phyloP scores from a whole-genome alignment of 2,113 vertebrate genomes.

The Cygnus buccinator region DNA sequence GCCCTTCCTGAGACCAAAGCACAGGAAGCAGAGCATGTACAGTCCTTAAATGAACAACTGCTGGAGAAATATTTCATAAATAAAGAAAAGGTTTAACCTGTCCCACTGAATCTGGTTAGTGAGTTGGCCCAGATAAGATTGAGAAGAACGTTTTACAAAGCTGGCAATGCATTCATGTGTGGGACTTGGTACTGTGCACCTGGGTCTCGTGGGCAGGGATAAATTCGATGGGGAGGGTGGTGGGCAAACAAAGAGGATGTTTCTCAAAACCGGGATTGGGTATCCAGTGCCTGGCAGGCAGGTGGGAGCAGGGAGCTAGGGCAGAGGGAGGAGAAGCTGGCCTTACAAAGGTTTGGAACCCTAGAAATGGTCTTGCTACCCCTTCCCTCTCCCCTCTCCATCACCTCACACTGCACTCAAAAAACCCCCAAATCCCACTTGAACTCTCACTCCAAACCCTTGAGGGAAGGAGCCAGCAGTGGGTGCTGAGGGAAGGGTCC shows the following conservation, averaged over 20 bases:
- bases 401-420: background rate
- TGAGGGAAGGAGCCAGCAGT: background rate
- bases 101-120: accelerated
- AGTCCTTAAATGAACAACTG: background rate
- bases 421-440: background rate
- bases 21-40: background rate
- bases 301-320: background rate
- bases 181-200: background rate
- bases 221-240: background rate
- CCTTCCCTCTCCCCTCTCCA: background rate
- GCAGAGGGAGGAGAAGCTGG: background rate
- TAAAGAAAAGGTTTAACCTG: conserved; percentile 26
- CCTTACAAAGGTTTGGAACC: accelerated
- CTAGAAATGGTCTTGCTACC: background rate
- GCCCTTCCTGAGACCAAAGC: background rate
- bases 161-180: background rate
- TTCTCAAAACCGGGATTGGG: background rate
- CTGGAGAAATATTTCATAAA: background rate
- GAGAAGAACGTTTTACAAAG: background rate
- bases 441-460: background rate
- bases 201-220: background rate
- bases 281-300: background rate
- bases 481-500: background rate
- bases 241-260: background rate
- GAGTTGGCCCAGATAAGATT: background rate